Evolutionary conservation across 2,113 vertebrate genomes (phyloP).

Genomic region (Cricetomys ansorgei): DNA sequence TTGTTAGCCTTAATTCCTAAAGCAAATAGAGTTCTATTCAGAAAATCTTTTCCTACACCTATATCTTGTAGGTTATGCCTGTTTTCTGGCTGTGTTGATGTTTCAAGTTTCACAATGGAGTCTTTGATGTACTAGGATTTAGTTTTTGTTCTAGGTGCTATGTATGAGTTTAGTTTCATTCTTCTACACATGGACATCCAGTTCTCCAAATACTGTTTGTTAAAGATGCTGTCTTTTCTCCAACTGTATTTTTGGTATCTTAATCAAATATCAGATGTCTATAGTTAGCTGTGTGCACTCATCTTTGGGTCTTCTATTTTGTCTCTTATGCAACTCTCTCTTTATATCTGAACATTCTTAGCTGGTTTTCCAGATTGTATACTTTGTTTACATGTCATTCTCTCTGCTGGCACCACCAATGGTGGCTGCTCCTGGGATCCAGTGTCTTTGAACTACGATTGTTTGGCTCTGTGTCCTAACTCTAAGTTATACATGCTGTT

Average conservation of each 20-base stretch:
- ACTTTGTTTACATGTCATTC: neutral
- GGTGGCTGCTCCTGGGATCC: neutral
- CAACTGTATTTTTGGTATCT: neutral
- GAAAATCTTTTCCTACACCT: neutral
- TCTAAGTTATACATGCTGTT: neutral
- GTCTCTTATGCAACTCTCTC: neutral
- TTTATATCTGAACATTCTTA: neutral
- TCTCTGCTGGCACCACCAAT: neutral
- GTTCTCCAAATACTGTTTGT: neutral
- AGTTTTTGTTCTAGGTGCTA: neutral
- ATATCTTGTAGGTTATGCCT: no score
- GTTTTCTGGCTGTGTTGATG: neutral
- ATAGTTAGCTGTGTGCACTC: neutral
- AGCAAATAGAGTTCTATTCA: neutral
- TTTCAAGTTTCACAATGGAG: neutral
- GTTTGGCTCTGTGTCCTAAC: slow-evolving; percentile 1
- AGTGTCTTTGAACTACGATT: neutral
- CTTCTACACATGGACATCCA: neutral
- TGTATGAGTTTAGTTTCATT: neutral
- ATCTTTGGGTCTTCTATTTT: neutral
- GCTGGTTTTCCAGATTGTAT: neutral
- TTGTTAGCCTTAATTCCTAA: neutral
- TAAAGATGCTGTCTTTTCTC: neutral
- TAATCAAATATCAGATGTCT: neutral
- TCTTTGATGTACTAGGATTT: neutral